Evolutionary conservation across 2,113 vertebrate genomes (phyloP).

Genomic region (Dinomys branickii): DNA sequence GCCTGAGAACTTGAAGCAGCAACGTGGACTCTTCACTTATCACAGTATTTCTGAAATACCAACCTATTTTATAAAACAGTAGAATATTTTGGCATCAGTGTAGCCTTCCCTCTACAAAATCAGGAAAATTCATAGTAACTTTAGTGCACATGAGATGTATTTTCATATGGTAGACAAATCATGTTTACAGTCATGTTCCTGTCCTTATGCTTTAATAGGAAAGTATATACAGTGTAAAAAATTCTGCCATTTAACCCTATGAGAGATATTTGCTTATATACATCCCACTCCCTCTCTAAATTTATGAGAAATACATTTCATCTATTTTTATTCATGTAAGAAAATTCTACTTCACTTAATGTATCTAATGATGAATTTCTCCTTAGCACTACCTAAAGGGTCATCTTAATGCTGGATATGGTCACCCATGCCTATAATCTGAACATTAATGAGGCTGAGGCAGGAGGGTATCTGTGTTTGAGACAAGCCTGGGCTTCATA

Average conservation of each 20-base stretch:
- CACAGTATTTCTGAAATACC: background rate
- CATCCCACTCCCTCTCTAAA: background rate
- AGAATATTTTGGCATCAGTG: background rate
- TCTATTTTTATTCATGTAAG: background rate
- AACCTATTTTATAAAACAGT: background rate
- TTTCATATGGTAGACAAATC: background rate
- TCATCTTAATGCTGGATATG: background rate
- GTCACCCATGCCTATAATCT: background rate
- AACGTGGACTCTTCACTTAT: background rate
- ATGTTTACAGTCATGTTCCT: background rate
- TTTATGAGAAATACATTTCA: background rate
- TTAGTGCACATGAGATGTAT: conserved; percentile 22
- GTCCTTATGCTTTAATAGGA: background rate
- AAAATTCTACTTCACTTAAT: background rate
- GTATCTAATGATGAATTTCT: background rate
- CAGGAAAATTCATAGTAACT: background rate
- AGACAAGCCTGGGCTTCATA: background rate
- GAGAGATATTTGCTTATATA: background rate
- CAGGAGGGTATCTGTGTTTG: background rate
- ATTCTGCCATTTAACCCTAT: background rate
- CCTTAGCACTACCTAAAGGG: background rate
- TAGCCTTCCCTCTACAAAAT: background rate
- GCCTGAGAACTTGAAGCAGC: background rate
- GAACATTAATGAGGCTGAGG: background rate
- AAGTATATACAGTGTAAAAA: background rate